These are phyloP conservation scores for Taxidea taxus DNA, from an alignment of 2,113 vertebrate genomes.

Conservation along the genomic window DNA sequence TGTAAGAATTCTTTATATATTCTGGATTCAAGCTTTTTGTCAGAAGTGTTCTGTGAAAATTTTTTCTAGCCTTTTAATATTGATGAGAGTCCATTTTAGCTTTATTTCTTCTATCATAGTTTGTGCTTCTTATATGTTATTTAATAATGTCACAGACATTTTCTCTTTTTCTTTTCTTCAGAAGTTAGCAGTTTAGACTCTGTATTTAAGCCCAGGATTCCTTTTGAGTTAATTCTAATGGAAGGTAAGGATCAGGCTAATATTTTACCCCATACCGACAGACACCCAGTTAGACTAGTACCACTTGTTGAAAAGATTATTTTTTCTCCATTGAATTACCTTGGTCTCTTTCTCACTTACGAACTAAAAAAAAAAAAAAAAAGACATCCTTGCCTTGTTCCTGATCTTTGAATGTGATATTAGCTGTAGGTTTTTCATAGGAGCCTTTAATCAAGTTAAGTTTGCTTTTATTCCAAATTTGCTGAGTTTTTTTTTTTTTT, in stretches of 20 bases:
- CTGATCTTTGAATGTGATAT: neutral
- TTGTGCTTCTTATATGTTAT: neutral
- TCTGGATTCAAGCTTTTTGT: neutral
- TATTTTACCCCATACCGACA: neutral
- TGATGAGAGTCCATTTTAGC: neutral
- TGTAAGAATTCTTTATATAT: neutral
- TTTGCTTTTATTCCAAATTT: constrained; percentile 4
- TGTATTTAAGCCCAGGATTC: neutral
- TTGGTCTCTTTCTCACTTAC: neutral
- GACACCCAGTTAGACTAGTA: neutral
- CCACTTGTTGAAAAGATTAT: neutral
- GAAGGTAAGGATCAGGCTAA: neutral
- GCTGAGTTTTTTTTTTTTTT: neutral
- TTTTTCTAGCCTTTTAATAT: neutral
- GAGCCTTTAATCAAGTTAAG: neutral
- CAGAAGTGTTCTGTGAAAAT: neutral
- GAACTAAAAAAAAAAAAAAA: too few relatives aligned
- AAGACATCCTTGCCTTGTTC: neutral
- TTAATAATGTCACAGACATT: neutral
- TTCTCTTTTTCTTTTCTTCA: neutral
- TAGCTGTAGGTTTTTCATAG: neutral
- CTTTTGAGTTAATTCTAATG: neutral
- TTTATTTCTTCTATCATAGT: neutral
- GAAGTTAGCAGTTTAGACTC: neutral
- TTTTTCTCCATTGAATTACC: neutral